phyloP scores from a whole-genome alignment of 2,113 vertebrate genomes.

The Clinocottus analis region DNA sequence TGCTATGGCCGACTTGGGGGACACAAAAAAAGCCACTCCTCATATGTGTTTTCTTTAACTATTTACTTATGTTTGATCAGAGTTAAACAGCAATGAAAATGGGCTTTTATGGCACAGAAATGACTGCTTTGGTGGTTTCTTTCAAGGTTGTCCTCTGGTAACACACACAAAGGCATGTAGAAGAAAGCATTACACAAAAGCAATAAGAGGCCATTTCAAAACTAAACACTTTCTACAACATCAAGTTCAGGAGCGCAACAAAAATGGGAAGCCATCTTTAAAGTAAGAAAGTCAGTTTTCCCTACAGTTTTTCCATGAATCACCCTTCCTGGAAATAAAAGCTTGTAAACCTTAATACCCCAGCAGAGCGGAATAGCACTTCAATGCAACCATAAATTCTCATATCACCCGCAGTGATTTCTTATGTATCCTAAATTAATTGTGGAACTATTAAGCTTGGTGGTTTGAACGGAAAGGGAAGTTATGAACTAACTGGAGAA shows the following conservation, averaged over 20 bases:
- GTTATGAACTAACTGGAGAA: constrained; percentile 69
- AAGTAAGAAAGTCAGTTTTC: constrained; percentile 50
- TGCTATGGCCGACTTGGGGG: constrained; percentile 28
- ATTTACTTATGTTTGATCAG: constrained; percentile 60
- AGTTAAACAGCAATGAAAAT: constrained; percentile 51
- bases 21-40: constrained; percentile 42
- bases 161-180: constrained; percentile 50
- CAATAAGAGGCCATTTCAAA: constrained; percentile 63
- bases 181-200: constrained; percentile 51
- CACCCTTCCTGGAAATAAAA: constrained; percentile 55
- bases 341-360: constrained; percentile 57
- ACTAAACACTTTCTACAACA: constrained; percentile 69
- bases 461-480: constrained; percentile 60
- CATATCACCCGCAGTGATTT: constrained; percentile 60
- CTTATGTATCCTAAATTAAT: constrained; percentile 51
- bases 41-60: constrained; percentile 55
- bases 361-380: constrained; percentile 60
- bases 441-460: constrained; percentile 65
- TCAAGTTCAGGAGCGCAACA: constrained; percentile 59
- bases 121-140: constrained; percentile 52
- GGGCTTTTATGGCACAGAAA: constrained; percentile 15
- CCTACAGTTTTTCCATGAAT: constrained; percentile 63
- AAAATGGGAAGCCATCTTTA: constrained; percentile 52
- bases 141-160: constrained; percentile 45
- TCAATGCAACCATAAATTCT: constrained; percentile 55